phyloP scores from a whole-genome alignment of 2,113 vertebrate species.

The Odocoileus hemionus region DNA sequence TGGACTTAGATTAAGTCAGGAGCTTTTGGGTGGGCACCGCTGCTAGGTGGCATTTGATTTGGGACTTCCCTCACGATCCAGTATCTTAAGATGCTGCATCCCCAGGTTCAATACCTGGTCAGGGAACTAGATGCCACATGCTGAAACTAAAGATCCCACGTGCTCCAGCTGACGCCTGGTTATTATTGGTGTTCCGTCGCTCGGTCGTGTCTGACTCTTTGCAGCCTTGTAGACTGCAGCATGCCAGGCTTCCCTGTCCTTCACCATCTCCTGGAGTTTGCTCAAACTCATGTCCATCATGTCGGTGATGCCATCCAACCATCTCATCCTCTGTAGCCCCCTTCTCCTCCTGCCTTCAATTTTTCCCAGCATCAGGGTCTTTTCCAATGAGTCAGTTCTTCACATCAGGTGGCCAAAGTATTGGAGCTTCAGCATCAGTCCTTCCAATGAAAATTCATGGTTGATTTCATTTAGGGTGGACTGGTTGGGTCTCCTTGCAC shows the following conservation, averaged over 20 bases:
- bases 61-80: neutral
- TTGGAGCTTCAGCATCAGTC: neutral
- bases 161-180: neutral
- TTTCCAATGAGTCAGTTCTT: neutral
- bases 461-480: neutral
- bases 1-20: neutral
- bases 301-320: neutral
- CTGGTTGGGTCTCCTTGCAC: neutral
- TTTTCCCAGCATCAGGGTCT: neutral
- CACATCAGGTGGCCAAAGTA: neutral
- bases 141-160: rapidly evolving
- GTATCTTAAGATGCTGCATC: neutral
- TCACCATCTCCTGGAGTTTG: neutral
- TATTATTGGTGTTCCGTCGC: rapidly evolving
- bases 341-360: neutral
- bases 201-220: neutral
- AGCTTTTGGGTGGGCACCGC: rapidly evolving
- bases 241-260: neutral
- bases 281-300: neutral
- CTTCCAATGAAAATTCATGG: neutral
- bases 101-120: neutral
- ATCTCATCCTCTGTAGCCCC: neutral
- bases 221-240: neutral
- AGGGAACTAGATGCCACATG: neutral
- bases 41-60: neutral